These are phyloP conservation scores for Salvelinus alpinus DNA, from an alignment of 2,113 vertebrate species.

Conservation along the genomic window DNA sequence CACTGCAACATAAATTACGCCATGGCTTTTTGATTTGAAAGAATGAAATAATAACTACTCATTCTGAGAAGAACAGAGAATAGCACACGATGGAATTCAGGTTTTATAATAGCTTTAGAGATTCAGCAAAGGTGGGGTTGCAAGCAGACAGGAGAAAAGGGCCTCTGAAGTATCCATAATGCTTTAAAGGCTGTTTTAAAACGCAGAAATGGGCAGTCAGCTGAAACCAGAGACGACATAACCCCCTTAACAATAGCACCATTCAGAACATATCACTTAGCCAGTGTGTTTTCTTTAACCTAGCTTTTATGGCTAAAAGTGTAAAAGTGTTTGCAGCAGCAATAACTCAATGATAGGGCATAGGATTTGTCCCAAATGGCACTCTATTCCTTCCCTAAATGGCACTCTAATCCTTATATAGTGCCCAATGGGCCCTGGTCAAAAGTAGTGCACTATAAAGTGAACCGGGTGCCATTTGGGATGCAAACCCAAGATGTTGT, in stretches of 20 bases:
- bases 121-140: conserved; percentile 14
- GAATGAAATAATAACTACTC: background rate
- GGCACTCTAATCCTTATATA: background rate
- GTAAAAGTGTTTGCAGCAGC: background rate
- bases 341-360: conserved; percentile 5
- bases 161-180: background rate
- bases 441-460: no score
- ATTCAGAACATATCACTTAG: background rate
- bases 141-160: conserved; percentile 25
- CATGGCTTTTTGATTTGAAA: conserved; percentile 2
- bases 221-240: conserved; percentile 10
- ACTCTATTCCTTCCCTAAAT: background rate
- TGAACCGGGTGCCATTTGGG: no score
- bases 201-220: conserved; percentile 13
- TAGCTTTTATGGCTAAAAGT: background rate
- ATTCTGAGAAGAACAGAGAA: background rate
- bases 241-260: background rate
- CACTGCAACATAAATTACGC: no score
- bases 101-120: conserved; percentile 26
- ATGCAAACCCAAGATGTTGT: no score
- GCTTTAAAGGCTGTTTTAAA: conserved; percentile 32
- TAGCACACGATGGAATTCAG: conserved; percentile 7
- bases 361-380: background rate
- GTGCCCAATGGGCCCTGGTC: background rate
- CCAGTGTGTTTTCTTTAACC: background rate